phyloP scores from a whole-genome alignment of 2,797 vertebrate genomes.

The Enteromius mattozi region DNA sequence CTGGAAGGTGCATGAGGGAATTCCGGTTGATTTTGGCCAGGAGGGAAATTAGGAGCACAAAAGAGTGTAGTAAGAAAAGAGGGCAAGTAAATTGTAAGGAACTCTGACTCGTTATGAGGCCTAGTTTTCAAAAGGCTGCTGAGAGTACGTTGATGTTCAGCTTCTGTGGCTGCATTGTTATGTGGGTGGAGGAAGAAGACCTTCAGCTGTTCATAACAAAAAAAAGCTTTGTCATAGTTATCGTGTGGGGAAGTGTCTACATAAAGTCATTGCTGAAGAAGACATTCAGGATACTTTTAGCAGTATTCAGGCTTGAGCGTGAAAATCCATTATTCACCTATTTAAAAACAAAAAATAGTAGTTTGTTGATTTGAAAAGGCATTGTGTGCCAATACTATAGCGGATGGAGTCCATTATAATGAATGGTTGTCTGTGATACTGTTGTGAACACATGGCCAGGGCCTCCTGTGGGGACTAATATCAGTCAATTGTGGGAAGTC shows the following conservation, averaged over 20 bases:
- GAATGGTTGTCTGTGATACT: conserved; percentile 59
- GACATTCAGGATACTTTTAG: not conserved
- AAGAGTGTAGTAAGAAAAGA: conserved; percentile 37
- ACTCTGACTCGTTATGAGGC: conserved; percentile 43
- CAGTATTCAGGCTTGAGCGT: not conserved
- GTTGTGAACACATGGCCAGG: conserved; percentile 59
- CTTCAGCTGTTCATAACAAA: conserved; percentile 40
- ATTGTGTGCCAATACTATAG: conserved; percentile 39
- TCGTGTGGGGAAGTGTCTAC: conserved; percentile 15
- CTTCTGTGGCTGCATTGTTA: conserved; percentile 21
- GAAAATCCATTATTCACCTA: conserved; percentile 20
- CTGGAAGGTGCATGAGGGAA: conserved; percentile 50
- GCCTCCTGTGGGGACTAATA: conserved; percentile 63
- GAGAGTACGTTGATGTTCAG: conserved; percentile 50
- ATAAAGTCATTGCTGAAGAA: not conserved
- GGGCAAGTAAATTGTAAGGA: conserved; percentile 48
- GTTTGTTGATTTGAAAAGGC: conserved; percentile 6
- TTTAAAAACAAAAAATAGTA: not conserved
- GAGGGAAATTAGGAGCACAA: conserved; percentile 41
- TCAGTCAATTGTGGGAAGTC: conserved; percentile 64
- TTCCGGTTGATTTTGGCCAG: conserved; percentile 55
- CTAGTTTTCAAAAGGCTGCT: conserved; percentile 51
- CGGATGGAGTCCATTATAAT: conserved; percentile 53
- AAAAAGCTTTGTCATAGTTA: conserved; percentile 26
- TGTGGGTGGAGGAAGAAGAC: conserved; percentile 32